Base-by-base conservation (phyloP, 2,113 vertebrate genomes). In the Ariopsis seemanni region DNA sequence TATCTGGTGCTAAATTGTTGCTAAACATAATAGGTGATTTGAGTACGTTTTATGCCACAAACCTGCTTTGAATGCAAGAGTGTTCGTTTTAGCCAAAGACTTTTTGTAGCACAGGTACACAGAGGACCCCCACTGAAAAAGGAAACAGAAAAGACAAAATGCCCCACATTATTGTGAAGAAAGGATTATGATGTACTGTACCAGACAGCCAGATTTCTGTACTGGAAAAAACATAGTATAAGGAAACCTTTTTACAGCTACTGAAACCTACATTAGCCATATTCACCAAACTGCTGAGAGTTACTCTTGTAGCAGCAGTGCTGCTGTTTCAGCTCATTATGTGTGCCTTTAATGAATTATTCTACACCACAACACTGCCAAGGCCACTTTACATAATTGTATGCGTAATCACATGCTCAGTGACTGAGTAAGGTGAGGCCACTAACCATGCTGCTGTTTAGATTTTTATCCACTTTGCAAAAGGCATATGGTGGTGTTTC, bases 61-160 rank as follows among this genome's bases (percentile, higher is more conserved):
- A 99, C 98, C 98, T 95, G 98, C 98, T 98, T 99, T 99, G 91
- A 98, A 99, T 67, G 98, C 97, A 89, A 99, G 94, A 69, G 97
- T 97, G 94, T 99, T 99, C 88, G 97, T 97, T 95, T 99, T 99
- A 91, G 97, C 98, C 95, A 99, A 95, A 57, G 98, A 99, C 92
- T 99, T 99, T 94, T 99, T 99, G 77, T 99, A 99, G 93, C 98
- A 99, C 71, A 99, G 94, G 92, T 98, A 99, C 2, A 98, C 96
- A 2, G 98, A 97, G 81, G 98, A 99, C 48, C 98, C 98, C 98
- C 97, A 99, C 98, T 99, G 93, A 92, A 95, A 93, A 82, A 83
- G 2, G 0, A 89, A 60, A 91, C 86, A 88, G 83, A 30, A 88
- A 30, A 89, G 25, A 85, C 86, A 83, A 65, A 34, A 89, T 6